Evolutionary conservation across 2,113 vertebrate species (phyloP), one percentile per base, ranked within the genome.

Genomic region (Myrmecophaga tridactyla): DNA sequence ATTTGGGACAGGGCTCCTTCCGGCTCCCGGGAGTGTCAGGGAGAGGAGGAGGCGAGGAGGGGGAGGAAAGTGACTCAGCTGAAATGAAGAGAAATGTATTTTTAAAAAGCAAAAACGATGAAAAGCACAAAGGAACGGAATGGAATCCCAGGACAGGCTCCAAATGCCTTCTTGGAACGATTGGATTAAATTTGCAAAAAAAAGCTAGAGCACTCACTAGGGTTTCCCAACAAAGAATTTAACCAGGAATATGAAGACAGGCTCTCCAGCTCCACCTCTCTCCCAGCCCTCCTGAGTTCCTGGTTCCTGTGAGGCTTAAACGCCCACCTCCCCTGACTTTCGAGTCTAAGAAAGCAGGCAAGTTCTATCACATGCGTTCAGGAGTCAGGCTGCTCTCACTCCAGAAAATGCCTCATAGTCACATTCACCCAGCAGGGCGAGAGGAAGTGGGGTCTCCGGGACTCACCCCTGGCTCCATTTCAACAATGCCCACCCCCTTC

Each of bases 61-160:
- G 92, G 92, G 90, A 92, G 91, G 96, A 96, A 95, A 90, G 89
- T 97, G 96, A 97, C 96, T 97, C 96, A 97, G 97, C 96, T 96
- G 78, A 96, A 97, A 97, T 23, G 88, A 92, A 86, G 85, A 96
- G 85, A 96, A 89, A 96, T 84, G 93, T 89, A 62, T 93, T 96
- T 97, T 95, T 93, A 67, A 95, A 96, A 92, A 95, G 72, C 41
- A 0, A 90, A n/a, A 75, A 85, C 1, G 31, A 93, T 76, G 92
- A 77, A 76, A 96, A 91, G 72, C 85, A 88, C 88, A 95, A 75
- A 88, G 77, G 62, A 41, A 89, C 1, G 2, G 69, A 89, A 34
- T 4, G 29, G 65, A 73, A 75, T 48, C 92, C 62, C 75, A 93
- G 78, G 92, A 89, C 20, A 10, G 75, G 80, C 89, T 86, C 96